Conservation (phyloP, 2,888 invertebrate species). For the Julus scanicus region DNA sequence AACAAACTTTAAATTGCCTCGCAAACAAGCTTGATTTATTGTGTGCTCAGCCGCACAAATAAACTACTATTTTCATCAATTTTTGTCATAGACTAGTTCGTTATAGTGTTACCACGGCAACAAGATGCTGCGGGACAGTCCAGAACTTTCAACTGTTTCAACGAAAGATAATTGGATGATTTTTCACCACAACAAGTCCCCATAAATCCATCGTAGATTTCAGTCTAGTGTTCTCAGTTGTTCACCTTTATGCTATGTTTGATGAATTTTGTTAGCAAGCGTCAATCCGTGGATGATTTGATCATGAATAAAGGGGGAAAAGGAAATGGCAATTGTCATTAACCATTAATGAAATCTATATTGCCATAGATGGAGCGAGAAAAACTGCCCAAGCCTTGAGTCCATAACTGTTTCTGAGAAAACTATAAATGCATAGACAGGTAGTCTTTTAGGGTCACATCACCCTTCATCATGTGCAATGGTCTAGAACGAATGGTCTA, state of each 20-base stretch:
- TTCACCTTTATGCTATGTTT: background rate
- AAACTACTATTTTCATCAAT: background rate
- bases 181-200: background rate
- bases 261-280: constrained; percentile 1
- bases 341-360: constrained; percentile 37
- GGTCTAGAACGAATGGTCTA: too few relatives aligned
- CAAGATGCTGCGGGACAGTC: background rate
- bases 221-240: background rate
- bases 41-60: background rate
- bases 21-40: background rate
- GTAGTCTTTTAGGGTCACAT: background rate
- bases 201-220: background rate
- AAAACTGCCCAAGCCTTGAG: background rate
- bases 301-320: constrained; percentile 14
- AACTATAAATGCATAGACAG: background rate
- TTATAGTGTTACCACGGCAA: background rate
- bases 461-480: too few relatives aligned
- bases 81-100: background rate
- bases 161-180: background rate
- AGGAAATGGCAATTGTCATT: constrained; percentile 15
- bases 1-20: background rate
- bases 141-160: background rate
- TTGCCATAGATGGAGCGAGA: background rate
- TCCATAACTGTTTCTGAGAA: constrained; percentile 5
- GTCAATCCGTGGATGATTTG: constrained; percentile 30